Base-by-base conservation (phyloP, 2,888 invertebrate genomes). In the Thumatha senex region DNA sequence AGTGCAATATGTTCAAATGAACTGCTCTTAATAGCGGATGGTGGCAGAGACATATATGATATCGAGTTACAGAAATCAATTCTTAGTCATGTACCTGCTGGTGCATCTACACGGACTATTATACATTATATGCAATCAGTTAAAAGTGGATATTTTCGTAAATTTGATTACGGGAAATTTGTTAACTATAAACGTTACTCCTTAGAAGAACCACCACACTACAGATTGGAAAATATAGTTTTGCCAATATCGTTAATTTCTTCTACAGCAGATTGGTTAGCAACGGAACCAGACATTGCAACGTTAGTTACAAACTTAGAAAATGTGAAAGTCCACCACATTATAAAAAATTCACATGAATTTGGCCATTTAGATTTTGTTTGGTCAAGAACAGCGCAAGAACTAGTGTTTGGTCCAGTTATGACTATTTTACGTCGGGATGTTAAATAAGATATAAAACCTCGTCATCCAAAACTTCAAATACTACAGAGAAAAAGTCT, bases 91-190 rank as follows among this genome's bases (percentile, higher is more conserved):
- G 47, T 61, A 1, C 72, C 72, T 0, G 62, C 73, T 0, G 76
- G 76, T 9, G 71, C 74, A 4, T 83, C 80, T 0, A 62, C 61
- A 15, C 84, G 78, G 45, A 75, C 77, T 0, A 55, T 83, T 11
- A 43, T 72, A 12, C 82, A 84, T 67, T 84, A 74, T 35, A 52
- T 72, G 34, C 84, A 84, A 51, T 52, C 78, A 12, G 59, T 80
- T 7, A 70, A 55, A 14, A 80, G 72, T 42, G 78, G 78, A 1
- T 48, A 51, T 14, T 81, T 83, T 51, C 65, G 72, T 52, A 39
- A n/a, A 10, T 48, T 36, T 12, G 36, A 48, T 7, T 12, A 36
- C 10, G 48, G 48, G 7, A 29, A 34, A 15, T 0, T 12, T 10
- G 35, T 29, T 11, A 47, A 47, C 14, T 11, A 15, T 1, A 40